Conservation (phyloP, 2,113 vertebrate species). For the Neotoma lepida region DNA sequence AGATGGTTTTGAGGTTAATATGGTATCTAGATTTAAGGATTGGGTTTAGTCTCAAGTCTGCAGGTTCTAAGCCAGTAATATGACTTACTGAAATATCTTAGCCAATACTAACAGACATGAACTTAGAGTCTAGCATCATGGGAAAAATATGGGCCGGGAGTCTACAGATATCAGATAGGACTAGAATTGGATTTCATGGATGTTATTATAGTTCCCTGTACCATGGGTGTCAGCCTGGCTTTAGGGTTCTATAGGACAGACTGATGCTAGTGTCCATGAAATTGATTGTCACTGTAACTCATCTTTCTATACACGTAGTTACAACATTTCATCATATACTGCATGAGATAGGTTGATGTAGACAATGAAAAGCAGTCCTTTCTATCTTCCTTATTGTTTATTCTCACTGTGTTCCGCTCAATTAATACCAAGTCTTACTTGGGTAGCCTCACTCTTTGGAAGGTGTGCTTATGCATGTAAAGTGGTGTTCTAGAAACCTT, state of each 20-base stretch:
- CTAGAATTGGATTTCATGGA: not conserved
- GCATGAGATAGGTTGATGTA: not conserved
- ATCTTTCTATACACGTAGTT: not conserved
- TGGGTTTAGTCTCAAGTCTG: not conserved
- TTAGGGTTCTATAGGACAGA: not conserved
- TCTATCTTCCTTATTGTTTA: not conserved
- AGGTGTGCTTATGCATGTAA: not conserved
- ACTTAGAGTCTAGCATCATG: not conserved
- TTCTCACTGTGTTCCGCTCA: not conserved
- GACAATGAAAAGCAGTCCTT: not conserved
- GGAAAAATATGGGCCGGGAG: not conserved
- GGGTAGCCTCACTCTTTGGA: not conserved
- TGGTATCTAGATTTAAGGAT: not conserved
- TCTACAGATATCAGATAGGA: not conserved
- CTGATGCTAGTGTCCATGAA: not conserved
- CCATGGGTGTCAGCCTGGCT: not conserved
- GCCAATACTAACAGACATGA: not conserved
- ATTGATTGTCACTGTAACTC: not conserved
- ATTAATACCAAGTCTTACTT: not conserved
- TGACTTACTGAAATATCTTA: not conserved
- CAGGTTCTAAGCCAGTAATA: not conserved
- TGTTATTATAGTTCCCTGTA: not conserved
- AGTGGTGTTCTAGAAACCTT: not conserved
- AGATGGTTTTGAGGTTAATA: not conserved
- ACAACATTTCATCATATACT: not conserved